A percentile compares a stretch with the other conserved stretches of the same genome.
Evolutionary conservation across 2,888 invertebrate species (phyloP).

Genomic region (Xylota segnis): DNA sequence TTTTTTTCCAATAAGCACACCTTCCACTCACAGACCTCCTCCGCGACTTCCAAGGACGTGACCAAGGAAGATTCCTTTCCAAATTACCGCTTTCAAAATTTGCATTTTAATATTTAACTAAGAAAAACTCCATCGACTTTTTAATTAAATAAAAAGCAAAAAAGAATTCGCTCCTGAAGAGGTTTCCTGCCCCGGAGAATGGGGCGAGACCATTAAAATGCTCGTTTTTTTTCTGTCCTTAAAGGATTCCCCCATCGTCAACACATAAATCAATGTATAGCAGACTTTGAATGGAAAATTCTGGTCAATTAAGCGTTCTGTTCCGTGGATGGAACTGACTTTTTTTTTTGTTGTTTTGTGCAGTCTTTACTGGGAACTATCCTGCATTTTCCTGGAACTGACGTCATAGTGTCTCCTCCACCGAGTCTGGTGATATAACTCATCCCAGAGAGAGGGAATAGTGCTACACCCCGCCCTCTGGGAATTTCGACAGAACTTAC

Average conservation of each 20-base stretch:
- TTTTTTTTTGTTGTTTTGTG: not conserved
- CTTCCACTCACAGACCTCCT: not conserved
- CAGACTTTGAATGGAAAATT: conserved; percentile 6
- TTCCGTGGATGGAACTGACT: conserved; percentile 13
- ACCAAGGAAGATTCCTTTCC: not conserved
- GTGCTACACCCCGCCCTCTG: not conserved
- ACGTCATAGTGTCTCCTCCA: conserved; percentile 7
- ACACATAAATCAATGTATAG: conserved; percentile 32
- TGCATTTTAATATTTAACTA: conserved; percentile 30
- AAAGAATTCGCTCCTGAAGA: conserved; percentile 1
- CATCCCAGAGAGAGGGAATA: not conserved
- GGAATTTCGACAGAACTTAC: not conserved
- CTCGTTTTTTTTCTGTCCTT: not conserved
- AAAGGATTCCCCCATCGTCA: conserved; percentile 11
- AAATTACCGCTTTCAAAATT: conserved; percentile 24
- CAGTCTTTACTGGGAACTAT: not conserved
- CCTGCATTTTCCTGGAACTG: conserved; percentile 9
- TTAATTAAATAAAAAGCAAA: conserved; percentile 24
- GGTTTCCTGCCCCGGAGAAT: not conserved
- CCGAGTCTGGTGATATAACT: not conserved
- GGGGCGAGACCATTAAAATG: conserved; percentile 14
- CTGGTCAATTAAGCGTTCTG: conserved; percentile 42
- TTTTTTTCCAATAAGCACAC: not conserved
- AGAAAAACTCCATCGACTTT: conserved; percentile 1
- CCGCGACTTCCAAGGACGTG: not conserved